These are phyloP conservation scores for Archocentrus centrarchus DNA, from an alignment of 2,113 vertebrate species.

Conservation along the genomic window DNA sequence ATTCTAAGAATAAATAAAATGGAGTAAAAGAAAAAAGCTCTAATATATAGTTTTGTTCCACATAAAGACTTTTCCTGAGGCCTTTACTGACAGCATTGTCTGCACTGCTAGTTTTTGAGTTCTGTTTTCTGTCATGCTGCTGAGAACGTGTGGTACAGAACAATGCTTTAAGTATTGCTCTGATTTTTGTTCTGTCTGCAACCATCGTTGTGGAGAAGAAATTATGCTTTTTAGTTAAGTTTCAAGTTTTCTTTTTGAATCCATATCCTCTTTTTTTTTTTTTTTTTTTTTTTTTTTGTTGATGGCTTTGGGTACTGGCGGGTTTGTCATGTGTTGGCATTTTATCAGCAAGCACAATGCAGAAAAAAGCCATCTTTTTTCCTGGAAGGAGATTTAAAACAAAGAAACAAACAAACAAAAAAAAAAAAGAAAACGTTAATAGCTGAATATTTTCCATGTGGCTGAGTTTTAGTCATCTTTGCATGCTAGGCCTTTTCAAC, in stretches of 20 bases:
- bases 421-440: neutral
- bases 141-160: neutral
- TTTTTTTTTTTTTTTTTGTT: no score
- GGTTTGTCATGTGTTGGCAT: neutral
- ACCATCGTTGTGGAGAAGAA: neutral
- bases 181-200: neutral
- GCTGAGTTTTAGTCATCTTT: neutral
- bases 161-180: rapidly evolving
- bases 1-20: neutral
- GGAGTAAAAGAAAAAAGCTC: no score
- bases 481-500: neutral
- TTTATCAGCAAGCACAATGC: neutral
- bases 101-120: neutral
- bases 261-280: neutral
- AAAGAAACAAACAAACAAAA: no score
- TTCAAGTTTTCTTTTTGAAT: neutral
- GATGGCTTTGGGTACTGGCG: neutral
- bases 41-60: neutral
- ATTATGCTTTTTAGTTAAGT: neutral
- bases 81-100: neutral
- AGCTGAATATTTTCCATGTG: neutral
- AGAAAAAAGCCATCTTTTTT: neutral
- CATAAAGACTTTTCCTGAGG: neutral
- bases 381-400: neutral
- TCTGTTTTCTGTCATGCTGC: neutral